Evolutionary conservation across 2,113 vertebrate species (phyloP).

Genomic region (Cynocephalus volans): DNA sequence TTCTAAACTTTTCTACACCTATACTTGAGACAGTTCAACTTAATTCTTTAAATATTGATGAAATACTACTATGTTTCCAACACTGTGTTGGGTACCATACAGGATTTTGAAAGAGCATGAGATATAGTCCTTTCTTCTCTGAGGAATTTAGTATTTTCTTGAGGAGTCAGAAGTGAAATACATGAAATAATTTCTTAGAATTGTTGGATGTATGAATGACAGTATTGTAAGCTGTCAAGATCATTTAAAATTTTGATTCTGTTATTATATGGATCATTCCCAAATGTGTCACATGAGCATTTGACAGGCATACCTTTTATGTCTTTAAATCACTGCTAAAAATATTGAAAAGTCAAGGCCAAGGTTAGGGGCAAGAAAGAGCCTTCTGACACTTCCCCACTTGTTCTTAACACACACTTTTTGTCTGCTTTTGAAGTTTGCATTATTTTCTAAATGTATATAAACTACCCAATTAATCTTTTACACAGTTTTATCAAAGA

Average conservation of each 20-base stretch:
- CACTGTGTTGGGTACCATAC: neutral
- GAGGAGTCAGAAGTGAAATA: conserved; percentile 63
- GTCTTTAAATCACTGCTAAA: conserved; percentile 74
- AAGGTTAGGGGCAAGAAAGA: conserved; percentile 34
- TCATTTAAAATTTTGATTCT: conserved; percentile 82
- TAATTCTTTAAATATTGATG: conserved; percentile 9
- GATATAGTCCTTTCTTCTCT: neutral
- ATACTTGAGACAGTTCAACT: conserved; percentile 11
- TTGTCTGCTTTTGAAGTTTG: conserved; percentile 1
- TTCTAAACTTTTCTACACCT: neutral
- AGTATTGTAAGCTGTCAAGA: conserved; percentile 83
- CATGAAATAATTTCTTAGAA: conserved; percentile 68
- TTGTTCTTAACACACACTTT: neutral
- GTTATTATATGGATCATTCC: conserved; percentile 84
- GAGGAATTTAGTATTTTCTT: conserved; percentile 57
- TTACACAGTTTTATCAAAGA: conserved; percentile 26
- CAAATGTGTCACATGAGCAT: conserved; percentile 75
- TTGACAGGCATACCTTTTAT: conserved; percentile 80
- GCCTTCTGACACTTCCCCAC: neutral
- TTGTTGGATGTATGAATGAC: conserved; percentile 76
- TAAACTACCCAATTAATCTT: conserved; percentile 34
- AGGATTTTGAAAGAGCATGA: neutral
- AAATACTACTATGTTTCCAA: conserved; percentile 8
- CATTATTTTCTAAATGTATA: neutral
- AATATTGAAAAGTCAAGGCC: conserved; percentile 74